These are phyloP conservation scores for Paramisgurnus dabryanus DNA, from an alignment of 2,113 vertebrate genomes.

Conservation along the genomic window DNA sequence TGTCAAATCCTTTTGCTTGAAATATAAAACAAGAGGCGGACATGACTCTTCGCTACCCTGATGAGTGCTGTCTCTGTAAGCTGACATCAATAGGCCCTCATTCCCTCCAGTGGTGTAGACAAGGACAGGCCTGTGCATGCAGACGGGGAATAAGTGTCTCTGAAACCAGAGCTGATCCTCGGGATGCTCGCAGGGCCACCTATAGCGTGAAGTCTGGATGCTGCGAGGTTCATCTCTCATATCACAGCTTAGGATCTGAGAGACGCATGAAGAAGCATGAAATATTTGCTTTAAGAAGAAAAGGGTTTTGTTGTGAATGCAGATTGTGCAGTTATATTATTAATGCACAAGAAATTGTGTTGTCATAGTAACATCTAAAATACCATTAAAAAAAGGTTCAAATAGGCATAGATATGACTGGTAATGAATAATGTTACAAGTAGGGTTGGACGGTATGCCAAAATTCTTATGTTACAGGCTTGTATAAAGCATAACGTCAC, in stretches of 20 bases:
- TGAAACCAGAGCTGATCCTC: constrained; percentile 8
- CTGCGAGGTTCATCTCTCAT: not conserved
- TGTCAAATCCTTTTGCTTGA: constrained; percentile 32
- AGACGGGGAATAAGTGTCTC: not conserved
- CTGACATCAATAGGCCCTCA: constrained; percentile 50
- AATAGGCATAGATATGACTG: too few relatives aligned
- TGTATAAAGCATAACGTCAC: too few relatives aligned
- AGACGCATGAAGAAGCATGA: not conserved
- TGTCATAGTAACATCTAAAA: not conserved
- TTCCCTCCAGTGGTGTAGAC: constrained; percentile 25
- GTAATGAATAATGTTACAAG: too few relatives aligned
- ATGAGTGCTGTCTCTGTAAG: constrained; percentile 37
- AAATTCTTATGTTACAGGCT: too few relatives aligned
- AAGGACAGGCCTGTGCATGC: constrained; percentile 44
- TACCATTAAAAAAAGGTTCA: too few relatives aligned
- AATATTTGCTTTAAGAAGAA: constrained; percentile 3
- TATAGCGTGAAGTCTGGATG: constrained; percentile 31
- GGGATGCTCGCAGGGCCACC: constrained; percentile 25
- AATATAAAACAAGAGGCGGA: constrained; percentile 38
- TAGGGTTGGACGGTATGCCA: too few relatives aligned
- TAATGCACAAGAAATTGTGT: not conserved
- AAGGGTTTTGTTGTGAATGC: not conserved
- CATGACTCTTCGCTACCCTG: constrained; percentile 39
- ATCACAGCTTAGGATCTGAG: not conserved
- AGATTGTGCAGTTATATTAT: not conserved